Evolutionary conservation across 2,113 vertebrate species (phyloP).

Genomic region (Jacana jacana): DNA sequence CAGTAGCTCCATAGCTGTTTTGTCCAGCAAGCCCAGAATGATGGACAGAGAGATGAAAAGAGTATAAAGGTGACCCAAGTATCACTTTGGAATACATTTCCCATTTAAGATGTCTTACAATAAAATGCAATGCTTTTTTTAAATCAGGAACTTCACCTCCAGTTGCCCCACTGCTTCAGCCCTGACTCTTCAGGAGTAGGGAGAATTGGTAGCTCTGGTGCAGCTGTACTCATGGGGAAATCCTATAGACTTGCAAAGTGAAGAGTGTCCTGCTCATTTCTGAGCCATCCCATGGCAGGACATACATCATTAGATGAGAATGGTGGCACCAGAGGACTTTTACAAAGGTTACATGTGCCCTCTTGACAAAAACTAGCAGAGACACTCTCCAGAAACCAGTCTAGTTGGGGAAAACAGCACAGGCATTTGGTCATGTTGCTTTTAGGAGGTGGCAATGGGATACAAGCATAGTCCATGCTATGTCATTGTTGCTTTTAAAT

Average conservation of each 20-base stretch:
- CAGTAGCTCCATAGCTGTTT: neutral
- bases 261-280: neutral
- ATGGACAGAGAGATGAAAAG: neutral
- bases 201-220: neutral
- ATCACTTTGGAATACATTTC: neutral
- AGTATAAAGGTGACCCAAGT: neutral
- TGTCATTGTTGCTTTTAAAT: neutral
- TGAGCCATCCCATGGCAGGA: neutral
- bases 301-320: neutral
- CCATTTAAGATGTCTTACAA: neutral
- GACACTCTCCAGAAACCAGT: neutral
- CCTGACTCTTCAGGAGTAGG: neutral
- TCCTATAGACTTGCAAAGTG: neutral
- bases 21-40: neutral
- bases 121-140: too few relatives aligned
- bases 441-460: neutral
- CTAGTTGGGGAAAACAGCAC: neutral
- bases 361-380: neutral
- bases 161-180: neutral
- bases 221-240: neutral
- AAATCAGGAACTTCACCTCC: neutral
- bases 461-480: rapidly evolving
- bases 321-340: neutral
- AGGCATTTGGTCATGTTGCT: rapidly evolving
- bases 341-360: neutral